Evolutionary conservation across 2,888 invertebrate species (phyloP).

Genomic region (Hydriomena furcata): DNA sequence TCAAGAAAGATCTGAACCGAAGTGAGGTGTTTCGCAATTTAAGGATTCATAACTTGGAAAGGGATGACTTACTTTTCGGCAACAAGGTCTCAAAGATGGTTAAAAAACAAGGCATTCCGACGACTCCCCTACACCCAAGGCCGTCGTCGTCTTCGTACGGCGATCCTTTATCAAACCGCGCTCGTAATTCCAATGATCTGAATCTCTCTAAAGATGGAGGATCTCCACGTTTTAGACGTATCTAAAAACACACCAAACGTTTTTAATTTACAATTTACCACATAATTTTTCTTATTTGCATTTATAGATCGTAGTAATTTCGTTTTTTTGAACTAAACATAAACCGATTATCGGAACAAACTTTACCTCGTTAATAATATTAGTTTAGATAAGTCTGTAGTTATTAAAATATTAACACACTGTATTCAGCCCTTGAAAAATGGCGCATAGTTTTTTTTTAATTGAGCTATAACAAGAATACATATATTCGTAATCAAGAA

Average conservation of each 20-base stretch:
- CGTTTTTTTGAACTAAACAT: too few species aligned
- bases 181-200: not conserved
- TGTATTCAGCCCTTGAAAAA: too few species aligned
- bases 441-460: too few species aligned
- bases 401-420: too few species aligned
- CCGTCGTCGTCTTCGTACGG: constrained; percentile 1
- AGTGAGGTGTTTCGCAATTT: constrained; percentile 18
- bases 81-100: constrained; percentile 13
- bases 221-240: not conserved
- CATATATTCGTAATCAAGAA: too few species aligned
- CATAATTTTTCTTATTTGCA: too few species aligned
- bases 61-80: constrained; percentile 22
- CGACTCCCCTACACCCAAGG: constrained; percentile 2
- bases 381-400: too few species aligned
- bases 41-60: constrained; percentile 6
- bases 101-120: constrained; percentile 14
- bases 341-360: too few species aligned
- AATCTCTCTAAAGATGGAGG: not conserved
- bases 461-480: too few species aligned
- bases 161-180: not conserved
- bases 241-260: not conserved
- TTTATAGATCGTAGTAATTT: too few species aligned
- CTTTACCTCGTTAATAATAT: too few species aligned
- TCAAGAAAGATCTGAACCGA: constrained; percentile 10
- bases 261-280: too few species aligned